These are phyloP conservation scores for Epirrita christyi DNA, from an alignment of 2,888 invertebrate genomes.

Conservation along the genomic window DNA sequence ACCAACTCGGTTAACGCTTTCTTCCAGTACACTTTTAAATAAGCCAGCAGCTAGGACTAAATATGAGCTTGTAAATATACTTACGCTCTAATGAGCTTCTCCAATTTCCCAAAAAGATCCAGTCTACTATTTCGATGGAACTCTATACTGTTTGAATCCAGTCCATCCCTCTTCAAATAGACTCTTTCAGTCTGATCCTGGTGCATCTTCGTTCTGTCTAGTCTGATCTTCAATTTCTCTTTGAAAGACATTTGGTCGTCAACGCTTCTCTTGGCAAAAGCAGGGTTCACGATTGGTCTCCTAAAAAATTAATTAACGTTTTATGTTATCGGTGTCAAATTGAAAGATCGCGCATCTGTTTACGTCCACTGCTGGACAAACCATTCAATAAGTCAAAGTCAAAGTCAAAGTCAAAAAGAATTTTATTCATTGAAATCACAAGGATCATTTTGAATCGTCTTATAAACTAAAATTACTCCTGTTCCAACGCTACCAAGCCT, in stretches of 20 bases:
- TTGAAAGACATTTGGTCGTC: conserved; percentile 56
- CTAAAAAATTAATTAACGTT: conserved; percentile 42
- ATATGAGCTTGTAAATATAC: conserved; percentile 53
- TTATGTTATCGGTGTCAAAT: too few species aligned
- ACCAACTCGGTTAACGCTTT: too few species aligned
- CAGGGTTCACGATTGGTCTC: conserved; percentile 61
- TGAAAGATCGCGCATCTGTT: too few species aligned
- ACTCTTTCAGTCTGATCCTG: conserved; percentile 54
- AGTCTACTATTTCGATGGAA: conserved; percentile 86
- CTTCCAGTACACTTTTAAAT: too few species aligned
- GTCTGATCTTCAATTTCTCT: conserved; percentile 66
- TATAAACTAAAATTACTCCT: too few species aligned
- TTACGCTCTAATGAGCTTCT: conserved; percentile 86
- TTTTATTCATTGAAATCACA: too few species aligned
- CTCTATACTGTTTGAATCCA: conserved; percentile 63
- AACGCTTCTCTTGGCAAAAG: conserved; percentile 69
- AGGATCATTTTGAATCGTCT: too few species aligned
- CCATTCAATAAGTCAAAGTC: too few species aligned
- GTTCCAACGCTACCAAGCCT: too few species aligned
- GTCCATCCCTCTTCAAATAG: conserved; percentile 53
- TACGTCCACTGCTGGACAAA: too few species aligned
- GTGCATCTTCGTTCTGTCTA: conserved; percentile 70
- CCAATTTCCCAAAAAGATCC: conserved; percentile 86
- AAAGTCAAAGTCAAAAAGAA: too few species aligned
- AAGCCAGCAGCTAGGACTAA: too few species aligned